phyloP scores from a whole-genome alignment of 2,113 vertebrate species.

The Thalassoma bifasciatum region DNA sequence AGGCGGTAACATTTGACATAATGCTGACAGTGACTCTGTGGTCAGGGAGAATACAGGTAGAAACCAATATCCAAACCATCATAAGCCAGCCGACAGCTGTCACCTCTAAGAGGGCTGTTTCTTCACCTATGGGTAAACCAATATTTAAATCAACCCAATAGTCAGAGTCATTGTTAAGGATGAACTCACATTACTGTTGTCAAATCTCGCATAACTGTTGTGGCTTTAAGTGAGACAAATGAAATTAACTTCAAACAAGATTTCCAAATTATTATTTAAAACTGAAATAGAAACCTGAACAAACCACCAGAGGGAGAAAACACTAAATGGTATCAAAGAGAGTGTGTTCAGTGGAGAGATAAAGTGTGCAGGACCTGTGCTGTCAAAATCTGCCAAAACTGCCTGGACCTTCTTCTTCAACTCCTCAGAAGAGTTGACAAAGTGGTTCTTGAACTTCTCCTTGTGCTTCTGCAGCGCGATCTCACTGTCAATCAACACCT shows the following conservation, averaged over 20 bases:
- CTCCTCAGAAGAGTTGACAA: conserved; percentile 84
- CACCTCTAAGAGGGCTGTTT: no score
- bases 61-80: not conserved
- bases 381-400: conserved; percentile 82
- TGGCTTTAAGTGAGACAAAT: no score
- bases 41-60: not conserved
- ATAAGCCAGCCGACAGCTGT: no score
- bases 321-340: not conserved
- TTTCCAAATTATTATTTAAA: no score
- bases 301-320: not conserved
- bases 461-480: conserved; percentile 85
- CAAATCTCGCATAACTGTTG: no score
- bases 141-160: no score
- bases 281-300: no score
- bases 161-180: no score
- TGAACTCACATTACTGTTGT: no score
- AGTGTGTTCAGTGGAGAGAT: not conserved
- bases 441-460: conserved; percentile 86
- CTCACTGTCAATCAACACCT: conserved; percentile 85
- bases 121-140: no score
- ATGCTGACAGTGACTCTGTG: not conserved
- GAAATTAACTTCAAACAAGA: no score
- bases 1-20: not conserved
- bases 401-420: conserved; percentile 86
- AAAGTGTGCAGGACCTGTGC: conserved; percentile 81